Evolutionary conservation across 1,140 invertebrate genomes (phyloP).

Genomic region (Formica selysi): DNA sequence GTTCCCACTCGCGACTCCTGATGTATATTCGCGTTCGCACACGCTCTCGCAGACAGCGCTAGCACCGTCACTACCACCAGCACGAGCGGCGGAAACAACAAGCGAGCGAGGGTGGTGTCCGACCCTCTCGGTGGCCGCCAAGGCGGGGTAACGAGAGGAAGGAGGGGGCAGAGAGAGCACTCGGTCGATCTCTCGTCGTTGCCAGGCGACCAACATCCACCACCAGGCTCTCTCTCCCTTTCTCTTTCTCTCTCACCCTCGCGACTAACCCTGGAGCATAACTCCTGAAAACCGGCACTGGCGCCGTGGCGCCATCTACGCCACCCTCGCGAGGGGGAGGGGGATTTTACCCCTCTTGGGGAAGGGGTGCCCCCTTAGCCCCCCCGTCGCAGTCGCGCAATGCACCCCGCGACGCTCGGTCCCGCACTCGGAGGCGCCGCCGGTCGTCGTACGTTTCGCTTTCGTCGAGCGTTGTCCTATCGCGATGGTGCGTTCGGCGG

Average conservation of each 20-base stretch:
- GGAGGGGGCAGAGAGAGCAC: slow-evolving; percentile 59
- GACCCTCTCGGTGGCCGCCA: slow-evolving; percentile 26
- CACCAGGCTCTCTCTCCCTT: slow-evolving; percentile 62
- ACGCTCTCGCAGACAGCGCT: slow-evolving; percentile 8
- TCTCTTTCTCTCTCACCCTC: neutral
- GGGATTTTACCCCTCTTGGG: slow-evolving; percentile 60
- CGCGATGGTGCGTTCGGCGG: slow-evolving; percentile 52
- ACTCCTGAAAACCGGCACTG: slow-evolving; percentile 58
- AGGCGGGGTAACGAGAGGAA: slow-evolving; percentile 33
- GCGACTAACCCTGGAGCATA: slow-evolving; percentile 60
- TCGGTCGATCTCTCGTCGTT: slow-evolving; percentile 85
- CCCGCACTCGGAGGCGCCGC: slow-evolving; percentile 67
- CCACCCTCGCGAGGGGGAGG: slow-evolving; percentile 45
- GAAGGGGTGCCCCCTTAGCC: slow-evolving; percentile 77
- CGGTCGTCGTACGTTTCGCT: slow-evolving; percentile 64
- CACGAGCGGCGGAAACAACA: slow-evolving; percentile 43
- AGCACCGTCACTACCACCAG: slow-evolving; percentile 1
- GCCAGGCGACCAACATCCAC: slow-evolving; percentile 84
- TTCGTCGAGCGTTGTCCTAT: slow-evolving; percentile 51
- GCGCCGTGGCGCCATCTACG: slow-evolving; percentile 65
- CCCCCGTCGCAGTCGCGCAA: slow-evolving; percentile 81
- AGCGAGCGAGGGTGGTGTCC: slow-evolving; percentile 66
- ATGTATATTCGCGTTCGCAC: slow-evolving; percentile 36
- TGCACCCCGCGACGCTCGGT: slow-evolving; percentile 82
- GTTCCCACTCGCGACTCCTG: slow-evolving; percentile 33